Evolutionary conservation across 2,797 vertebrate genomes (phyloP).

Genomic region (Carcharodon carcharias): DNA sequence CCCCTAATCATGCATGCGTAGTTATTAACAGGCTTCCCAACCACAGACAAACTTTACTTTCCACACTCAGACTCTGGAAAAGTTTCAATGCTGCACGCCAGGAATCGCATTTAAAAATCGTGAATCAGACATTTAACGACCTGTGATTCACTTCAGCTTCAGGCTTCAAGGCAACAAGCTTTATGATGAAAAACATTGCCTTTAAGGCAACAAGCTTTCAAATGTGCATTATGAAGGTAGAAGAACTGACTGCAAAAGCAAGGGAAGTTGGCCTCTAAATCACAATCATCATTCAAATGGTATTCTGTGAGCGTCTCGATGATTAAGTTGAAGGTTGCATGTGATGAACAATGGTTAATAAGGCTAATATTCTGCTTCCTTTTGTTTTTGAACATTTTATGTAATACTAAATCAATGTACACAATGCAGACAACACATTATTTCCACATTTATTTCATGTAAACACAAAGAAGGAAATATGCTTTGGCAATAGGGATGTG

Average conservation of each 20-base stretch:
- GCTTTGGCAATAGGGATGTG: too few relatives aligned
- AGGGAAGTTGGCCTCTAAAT: not conserved
- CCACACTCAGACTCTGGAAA: not conserved
- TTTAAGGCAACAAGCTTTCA: not conserved
- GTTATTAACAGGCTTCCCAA: not conserved
- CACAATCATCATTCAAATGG: not conserved
- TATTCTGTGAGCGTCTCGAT: not conserved
- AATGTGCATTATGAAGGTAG: not conserved
- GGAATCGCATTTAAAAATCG: not conserved
- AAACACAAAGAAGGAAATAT: not conserved
- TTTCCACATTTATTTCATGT: not conserved
- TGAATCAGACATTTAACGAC: not conserved
- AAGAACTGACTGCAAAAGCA: not conserved
- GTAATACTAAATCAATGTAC: not conserved
- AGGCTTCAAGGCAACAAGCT: not conserved
- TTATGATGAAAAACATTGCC: not conserved
- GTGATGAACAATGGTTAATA: not conserved
- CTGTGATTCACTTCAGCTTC: constrained; percentile 19
- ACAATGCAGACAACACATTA: not conserved
- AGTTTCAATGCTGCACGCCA: not conserved
- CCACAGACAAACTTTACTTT: constrained; percentile 1
- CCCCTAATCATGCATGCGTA: constrained; percentile 1
- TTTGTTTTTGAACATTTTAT: not conserved
- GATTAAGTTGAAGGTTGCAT: not conserved
- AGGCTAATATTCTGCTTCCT: not conserved